These are phyloP conservation scores for Hedychridium roseum DNA, from an alignment of 2,888 invertebrate genomes.

Conservation along the genomic window DNA sequence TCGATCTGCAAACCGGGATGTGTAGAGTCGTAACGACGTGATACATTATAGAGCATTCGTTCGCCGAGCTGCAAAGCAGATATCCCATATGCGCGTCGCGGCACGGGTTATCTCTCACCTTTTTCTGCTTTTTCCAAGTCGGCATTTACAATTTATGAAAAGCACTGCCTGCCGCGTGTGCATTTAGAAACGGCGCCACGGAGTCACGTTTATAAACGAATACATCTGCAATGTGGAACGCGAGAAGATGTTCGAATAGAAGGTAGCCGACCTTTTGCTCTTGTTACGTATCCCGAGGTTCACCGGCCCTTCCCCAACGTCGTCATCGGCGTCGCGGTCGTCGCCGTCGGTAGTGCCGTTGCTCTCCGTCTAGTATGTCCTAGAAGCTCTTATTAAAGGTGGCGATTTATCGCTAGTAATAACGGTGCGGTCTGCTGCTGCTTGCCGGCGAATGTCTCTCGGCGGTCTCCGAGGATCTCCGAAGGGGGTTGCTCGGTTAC, in stretches of 20 bases:
- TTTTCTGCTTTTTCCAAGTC: background rate
- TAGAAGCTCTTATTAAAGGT: conserved; percentile 58
- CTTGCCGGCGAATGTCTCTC: conserved; percentile 35
- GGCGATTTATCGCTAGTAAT: conserved; percentile 63
- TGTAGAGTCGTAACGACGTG: conserved; percentile 20
- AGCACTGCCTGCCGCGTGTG: too few species aligned
- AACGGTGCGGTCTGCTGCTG: conserved; percentile 58
- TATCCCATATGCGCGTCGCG: too few species aligned
- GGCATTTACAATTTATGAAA: too few species aligned
- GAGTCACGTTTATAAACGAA: background rate
- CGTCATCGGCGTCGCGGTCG: conserved; percentile 8
- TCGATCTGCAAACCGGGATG: too few species aligned
- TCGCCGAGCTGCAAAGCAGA: too few species aligned
- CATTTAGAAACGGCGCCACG: background rate
- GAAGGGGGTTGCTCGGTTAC: too few species aligned
- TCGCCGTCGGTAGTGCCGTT: background rate
- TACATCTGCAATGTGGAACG: background rate
- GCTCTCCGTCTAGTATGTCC: too few species aligned
- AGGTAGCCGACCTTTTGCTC: background rate
- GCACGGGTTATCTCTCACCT: too few species aligned
- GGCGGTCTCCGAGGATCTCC: conserved; percentile 9
- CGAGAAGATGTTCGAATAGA: background rate
- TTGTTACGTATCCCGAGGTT: conserved; percentile 15
- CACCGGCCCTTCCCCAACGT: conserved; percentile 19
- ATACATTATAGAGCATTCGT: too few species aligned